These are phyloP conservation scores for Rhea americana DNA, from an alignment of 2,113 vertebrate genomes.

Conservation along the genomic window DNA sequence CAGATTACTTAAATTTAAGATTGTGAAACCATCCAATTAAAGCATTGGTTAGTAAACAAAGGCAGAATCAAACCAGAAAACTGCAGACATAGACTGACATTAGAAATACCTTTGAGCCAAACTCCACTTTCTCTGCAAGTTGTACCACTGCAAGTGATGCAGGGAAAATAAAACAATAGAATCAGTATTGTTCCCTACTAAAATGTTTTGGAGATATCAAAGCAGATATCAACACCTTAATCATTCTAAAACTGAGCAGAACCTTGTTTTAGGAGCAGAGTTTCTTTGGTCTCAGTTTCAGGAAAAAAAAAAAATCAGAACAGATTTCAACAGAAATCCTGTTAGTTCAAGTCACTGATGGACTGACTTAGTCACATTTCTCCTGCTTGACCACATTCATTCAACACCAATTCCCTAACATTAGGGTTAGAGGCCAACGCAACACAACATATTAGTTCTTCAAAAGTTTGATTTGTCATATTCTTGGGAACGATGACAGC, in stretches of 20 bases:
- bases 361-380: neutral
- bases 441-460: neutral
- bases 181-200: fast-evolving
- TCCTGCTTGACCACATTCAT: neutral
- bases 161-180: neutral
- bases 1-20: neutral
- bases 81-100: neutral
- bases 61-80: neutral
- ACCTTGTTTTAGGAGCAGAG: neutral
- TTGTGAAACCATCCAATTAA: neutral
- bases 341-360: fast-evolving
- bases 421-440: neutral
- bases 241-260: neutral
- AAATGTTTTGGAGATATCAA: neutral
- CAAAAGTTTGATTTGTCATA: neutral
- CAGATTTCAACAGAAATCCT: neutral
- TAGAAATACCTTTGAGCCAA: neutral
- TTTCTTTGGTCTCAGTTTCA: neutral
- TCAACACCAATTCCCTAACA: fast-evolving
- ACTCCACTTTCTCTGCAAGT: fast-evolving
- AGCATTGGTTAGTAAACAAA: neutral
- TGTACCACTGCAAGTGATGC: fast-evolving
- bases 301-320: too few species aligned
- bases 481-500: neutral
- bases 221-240: neutral